Base-by-base conservation (phyloP, 37 sponge, comb jelly and placozoan genomes). In the Chondrosia reniformis region DNA sequence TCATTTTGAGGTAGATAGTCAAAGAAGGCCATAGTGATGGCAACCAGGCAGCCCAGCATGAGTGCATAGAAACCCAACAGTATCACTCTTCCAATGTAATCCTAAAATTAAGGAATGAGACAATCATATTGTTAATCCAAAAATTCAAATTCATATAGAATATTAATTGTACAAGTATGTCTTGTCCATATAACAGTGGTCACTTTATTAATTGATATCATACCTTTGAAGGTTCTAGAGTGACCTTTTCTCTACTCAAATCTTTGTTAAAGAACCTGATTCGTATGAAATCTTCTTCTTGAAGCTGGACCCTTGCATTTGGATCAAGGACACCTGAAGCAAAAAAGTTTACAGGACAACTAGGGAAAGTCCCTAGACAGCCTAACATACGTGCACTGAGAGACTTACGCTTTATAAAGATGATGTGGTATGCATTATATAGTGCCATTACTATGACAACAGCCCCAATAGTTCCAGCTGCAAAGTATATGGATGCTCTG, bases 381-480 rank as follows among this genome's bases (percentile, higher is more conserved):
- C n/a, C n/a, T n/a, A n/a, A 10, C 52, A 19, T 49, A 15, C 10
- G 10, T 49, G 52, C 15, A 19, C 15, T 19, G 52, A 28, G 31
- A 4, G 7, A 40, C 61, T 77, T 32, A 77, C 77, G 57, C 58
- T 77, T 77, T 39, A 37, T 59, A 33, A 39, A 77, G 38, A 77
- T 57, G 25, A 77, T 32, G 43, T 57, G 77, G 59, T 77, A 77
- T 2, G 36, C 59, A 32, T 77, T 77, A 41, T 59, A 77, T n/a
- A 57, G 1, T 0, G 59, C 19, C 59, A 77, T 57, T 13, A 55
- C 40, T 8, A 54, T 25, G 30, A 57, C 3, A 33, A 57, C 58
- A 41, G 15, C 56, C 3, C 77, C 77, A 57, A 77, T 77, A 3
- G 77, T 40, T 33, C 59, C 44, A 7, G 46, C 59, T 15, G 39